Evolutionary conservation across 2,797 vertebrate genomes (phyloP).

Genomic region (Cryptoprocta ferox): DNA sequence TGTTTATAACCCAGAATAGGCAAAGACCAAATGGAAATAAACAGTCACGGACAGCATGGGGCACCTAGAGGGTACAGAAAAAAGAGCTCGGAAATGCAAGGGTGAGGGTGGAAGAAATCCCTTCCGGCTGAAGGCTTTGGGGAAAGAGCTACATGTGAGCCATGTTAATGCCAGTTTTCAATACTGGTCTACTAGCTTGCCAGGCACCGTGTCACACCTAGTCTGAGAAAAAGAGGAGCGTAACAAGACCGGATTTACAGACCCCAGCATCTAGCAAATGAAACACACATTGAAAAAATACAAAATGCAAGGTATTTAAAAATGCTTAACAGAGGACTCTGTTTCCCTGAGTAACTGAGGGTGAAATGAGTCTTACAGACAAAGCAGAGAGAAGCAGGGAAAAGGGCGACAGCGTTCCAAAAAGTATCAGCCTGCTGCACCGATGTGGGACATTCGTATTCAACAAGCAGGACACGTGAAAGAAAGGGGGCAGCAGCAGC

Average conservation of each 20-base stretch:
- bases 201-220: neutral
- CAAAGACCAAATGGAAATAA: slow-evolving; percentile 35
- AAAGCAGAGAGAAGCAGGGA: neutral
- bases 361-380: neutral
- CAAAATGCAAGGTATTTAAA: neutral
- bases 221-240: neutral
- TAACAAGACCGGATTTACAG: slow-evolving; percentile 6
- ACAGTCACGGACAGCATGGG: neutral
- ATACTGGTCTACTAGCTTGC: neutral
- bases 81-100: neutral
- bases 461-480: neutral
- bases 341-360: neutral
- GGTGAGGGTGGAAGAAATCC: neutral
- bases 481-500: neutral
- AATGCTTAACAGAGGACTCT: slow-evolving; percentile 25
- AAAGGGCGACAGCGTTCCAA: neutral
- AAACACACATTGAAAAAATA: neutral
- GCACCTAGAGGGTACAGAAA: neutral
- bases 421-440: neutral
- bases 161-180: neutral
- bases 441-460: neutral
- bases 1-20: neutral
- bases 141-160: neutral
- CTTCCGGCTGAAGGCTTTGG: neutral
- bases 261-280: slow-evolving; percentile 9